Base-by-base conservation (phyloP, 2,113 vertebrate species). In the Prolemur simus region DNA sequence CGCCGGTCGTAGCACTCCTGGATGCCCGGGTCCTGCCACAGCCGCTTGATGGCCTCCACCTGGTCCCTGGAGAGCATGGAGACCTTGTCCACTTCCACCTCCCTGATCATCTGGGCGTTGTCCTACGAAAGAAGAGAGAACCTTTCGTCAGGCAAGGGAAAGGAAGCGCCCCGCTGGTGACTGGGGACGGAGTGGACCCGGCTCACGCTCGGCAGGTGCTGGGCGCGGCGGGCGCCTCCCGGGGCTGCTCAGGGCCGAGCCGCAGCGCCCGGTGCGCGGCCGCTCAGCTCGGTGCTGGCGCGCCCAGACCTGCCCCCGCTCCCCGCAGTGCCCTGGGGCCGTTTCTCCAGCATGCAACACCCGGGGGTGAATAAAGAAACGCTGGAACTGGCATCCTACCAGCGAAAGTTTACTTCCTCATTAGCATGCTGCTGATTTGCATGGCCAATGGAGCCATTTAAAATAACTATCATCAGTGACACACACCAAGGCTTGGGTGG, bases 61-160 rank as follows among this genome's bases (percentile, higher is more conserved):
- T 99, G 98, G 69, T 96, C 97, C 92, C 83, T 93, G 63, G 99
- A 98, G 23, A 99, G 93, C 0, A 94, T 78, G 20, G 97, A 87
- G 58, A 99, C 98, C 96, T 99, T 99, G 95, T 99, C 99, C 49
- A 99, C 98, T 80, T 99, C 99, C 77, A 99, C 98, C 86, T 99
- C 98, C 97, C 98, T 98, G 96, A 99, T 96, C 34, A 98, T 80
- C 90, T 96, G 93, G 32, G 98, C 98, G n/a, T 98, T 94, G 63
- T 97, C 97, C 99, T 99, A 89, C 81, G 37, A 58, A 14, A 89
- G 76, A 37, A 77, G 63, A 88, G 66, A 97, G 68, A 93, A 29
- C 11, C 60, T 68, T 49, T 17, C 13, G 18, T 80, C 47, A 95
- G 76, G 8, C 17, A 32, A 77, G 85, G 64, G 45, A 49, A 71